A percentile compares a stretch with the other conserved stretches of the same genome.
Conservation (phyloP, 2,888 invertebrate genomes). For the Anoplius nigerrimus region DNA sequence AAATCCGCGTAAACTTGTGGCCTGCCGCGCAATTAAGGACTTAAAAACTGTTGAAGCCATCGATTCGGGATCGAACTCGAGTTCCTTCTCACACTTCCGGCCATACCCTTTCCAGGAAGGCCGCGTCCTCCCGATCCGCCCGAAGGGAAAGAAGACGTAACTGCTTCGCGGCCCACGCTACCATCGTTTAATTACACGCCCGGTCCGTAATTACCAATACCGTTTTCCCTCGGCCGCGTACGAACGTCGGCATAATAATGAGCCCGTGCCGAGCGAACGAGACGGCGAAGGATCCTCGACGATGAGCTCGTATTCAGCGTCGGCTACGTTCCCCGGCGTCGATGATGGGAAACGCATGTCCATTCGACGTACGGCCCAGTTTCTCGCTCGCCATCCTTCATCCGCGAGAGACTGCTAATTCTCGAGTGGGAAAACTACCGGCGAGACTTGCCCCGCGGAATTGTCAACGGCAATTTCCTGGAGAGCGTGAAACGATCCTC, state of each 20-base stretch:
- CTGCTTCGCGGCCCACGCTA: conserved; percentile 16
- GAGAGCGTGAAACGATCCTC: no score
- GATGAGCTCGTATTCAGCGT: not conserved
- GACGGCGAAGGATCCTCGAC: not conserved
- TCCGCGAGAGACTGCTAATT: no score
- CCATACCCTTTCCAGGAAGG: conserved; percentile 37
- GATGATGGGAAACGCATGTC: not conserved
- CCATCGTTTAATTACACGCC: conserved; percentile 31
- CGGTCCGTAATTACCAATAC: conserved; percentile 32
- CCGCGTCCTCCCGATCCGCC: conserved; percentile 3
- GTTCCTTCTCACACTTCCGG: no score
- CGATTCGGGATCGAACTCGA: no score
- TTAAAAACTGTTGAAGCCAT: no score
- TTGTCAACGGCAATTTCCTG: no score
- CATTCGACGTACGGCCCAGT: conserved; percentile 16
- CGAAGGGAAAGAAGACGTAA: conserved; percentile 22
- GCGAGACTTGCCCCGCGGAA: no score
- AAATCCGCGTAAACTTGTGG: no score
- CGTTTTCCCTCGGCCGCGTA: conserved; percentile 14
- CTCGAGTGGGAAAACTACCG: no score
- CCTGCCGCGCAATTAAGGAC: no score
- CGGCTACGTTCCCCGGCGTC: not conserved
- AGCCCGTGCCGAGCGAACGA: not conserved
- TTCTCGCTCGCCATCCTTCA: not conserved
- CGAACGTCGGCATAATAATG: conserved; percentile 17